Conservation (phyloP, 2,113 vertebrate genomes). For the Glaucidium brasilianum region DNA sequence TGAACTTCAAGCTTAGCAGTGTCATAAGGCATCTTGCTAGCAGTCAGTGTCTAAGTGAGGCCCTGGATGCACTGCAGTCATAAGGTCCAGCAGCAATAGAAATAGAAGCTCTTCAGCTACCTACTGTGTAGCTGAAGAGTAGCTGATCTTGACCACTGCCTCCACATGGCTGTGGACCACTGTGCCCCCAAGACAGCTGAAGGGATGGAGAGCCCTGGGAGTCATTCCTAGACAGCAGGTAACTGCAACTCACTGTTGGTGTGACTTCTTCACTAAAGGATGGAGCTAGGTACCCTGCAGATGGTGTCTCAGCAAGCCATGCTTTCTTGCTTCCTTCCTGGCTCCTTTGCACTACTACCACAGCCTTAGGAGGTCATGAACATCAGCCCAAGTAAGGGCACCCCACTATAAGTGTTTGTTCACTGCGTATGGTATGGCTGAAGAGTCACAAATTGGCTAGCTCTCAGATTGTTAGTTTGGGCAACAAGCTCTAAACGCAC, state of each 20-base stretch:
- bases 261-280: not conserved
- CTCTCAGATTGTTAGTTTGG: not conserved
- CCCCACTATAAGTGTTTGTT: not conserved
- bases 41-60: not conserved
- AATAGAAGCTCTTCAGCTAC: not conserved
- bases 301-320: not conserved
- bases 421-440: not conserved
- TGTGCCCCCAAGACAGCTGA: not conserved
- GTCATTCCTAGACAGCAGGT: not conserved
- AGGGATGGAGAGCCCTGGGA: not conserved
- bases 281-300: not conserved
- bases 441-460: not conserved
- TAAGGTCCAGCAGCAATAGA: not conserved
- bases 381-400: not conserved
- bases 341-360: not conserved
- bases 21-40: not conserved
- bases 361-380: not conserved
- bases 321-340: not conserved
- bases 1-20: not conserved
- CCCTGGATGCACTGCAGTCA: not conserved
- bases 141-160: not conserved
- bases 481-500: not conserved
- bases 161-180: not conserved
- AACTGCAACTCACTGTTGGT: not conserved
- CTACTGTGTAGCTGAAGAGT: not conserved